Percentiles rank a stretch among this genome's conserved stretches.
phyloP scores from a whole-genome alignment of 37 sponge, comb jelly and placozoan genomes.

The Chondrosia reniformis region DNA sequence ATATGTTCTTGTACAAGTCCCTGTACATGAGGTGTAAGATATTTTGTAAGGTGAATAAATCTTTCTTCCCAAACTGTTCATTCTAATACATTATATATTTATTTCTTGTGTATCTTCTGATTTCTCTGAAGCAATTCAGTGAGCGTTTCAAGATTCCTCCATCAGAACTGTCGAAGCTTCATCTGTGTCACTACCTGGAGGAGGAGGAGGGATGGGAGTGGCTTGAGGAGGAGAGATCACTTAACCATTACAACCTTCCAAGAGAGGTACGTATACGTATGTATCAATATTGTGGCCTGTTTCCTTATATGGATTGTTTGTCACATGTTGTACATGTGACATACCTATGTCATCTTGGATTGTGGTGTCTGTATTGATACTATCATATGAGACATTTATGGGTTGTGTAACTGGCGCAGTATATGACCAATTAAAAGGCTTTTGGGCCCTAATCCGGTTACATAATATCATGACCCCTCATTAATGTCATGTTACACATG shows the following conservation, averaged over 20 bases:
- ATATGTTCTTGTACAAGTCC: too few species aligned
- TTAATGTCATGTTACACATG: too few species aligned
- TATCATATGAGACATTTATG: too few species aligned
- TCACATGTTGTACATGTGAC: background rate
- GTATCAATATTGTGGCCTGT: too few species aligned
- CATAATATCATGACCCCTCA: too few species aligned
- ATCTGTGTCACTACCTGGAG: slow-evolving; percentile 67
- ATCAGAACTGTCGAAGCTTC: slow-evolving; percentile 47
- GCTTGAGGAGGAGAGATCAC: slow-evolving; percentile 68
- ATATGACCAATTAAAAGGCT: too few species aligned
- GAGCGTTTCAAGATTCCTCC: slow-evolving; percentile 50
- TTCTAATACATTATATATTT: background rate
- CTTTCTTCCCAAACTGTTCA: background rate
- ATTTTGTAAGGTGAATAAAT: background rate
- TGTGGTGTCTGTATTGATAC: background rate
- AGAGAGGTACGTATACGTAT: slow-evolving; percentile 52
- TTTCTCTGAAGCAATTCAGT: slow-evolving; percentile 56
- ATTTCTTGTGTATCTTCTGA: background rate
- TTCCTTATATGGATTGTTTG: background rate
- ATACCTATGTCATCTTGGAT: too few species aligned
- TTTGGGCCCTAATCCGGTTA: too few species aligned
- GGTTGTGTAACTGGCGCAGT: too few species aligned
- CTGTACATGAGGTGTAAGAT: too few species aligned
- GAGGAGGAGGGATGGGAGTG: slow-evolving; percentile 84
- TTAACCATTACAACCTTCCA: slow-evolving; percentile 60